Evolutionary conservation across 2,113 vertebrate species (phyloP).

Genomic region (Antigone vipio): DNA sequence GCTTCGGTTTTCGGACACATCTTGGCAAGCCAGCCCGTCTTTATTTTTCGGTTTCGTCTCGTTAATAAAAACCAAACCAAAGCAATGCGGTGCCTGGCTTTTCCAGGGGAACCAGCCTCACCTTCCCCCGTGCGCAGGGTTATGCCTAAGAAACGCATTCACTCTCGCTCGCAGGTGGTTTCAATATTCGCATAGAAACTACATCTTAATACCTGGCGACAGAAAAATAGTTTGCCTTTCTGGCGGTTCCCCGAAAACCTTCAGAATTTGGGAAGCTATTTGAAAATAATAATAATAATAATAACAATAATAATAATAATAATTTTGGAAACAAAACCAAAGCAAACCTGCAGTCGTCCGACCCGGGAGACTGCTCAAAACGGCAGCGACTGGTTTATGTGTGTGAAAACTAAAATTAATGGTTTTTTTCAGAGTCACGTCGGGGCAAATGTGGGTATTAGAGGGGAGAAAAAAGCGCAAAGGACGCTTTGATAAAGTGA

Average conservation of each 20-base stretch:
- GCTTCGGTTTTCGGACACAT: not conserved
- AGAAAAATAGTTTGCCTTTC: not conserved
- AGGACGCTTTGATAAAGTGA: not conserved
- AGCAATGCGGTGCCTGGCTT: not conserved
- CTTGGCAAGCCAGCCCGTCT: not conserved
- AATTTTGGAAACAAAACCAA: not conserved
- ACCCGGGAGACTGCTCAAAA: not conserved
- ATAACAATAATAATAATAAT: not conserved
- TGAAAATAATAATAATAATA: not conserved
- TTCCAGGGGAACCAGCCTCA: not conserved
- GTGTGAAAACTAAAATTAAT: not conserved
- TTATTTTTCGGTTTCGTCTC: not conserved
- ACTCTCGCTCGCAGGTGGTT: not conserved
- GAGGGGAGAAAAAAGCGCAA: accelerated
- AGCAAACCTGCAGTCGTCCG: not conserved
- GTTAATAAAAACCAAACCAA: not conserved
- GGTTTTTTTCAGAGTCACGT: not conserved
- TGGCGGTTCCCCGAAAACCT: not conserved
- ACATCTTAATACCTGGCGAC: not conserved
- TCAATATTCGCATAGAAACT: not conserved
- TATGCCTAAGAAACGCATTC: not conserved
- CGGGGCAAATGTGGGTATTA: not conserved
- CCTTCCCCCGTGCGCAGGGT: not conserved
- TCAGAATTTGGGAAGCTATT: not conserved
- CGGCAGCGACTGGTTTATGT: not conserved